Evolutionary conservation across 2,113 vertebrate species (phyloP).

Genomic region (Leiothrix lutea): DNA sequence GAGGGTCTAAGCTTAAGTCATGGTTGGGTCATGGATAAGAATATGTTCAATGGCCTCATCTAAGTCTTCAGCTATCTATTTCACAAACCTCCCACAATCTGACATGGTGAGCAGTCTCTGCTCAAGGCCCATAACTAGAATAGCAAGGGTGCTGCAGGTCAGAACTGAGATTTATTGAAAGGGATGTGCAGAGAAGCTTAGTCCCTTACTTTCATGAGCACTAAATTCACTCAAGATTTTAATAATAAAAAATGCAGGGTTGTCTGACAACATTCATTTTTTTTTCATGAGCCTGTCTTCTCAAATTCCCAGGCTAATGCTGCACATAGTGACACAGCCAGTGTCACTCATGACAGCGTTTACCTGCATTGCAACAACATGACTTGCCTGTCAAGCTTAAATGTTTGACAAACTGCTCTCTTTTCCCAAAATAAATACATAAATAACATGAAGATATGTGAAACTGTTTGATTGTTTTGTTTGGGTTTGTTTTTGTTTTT

Average conservation of each 20-base stretch:
- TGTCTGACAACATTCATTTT: conserved; percentile 72
- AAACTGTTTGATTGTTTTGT: neutral
- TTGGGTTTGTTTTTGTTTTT: neutral
- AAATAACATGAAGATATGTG: neutral
- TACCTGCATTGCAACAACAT: conserved; percentile 58
- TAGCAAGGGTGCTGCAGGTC: conserved; percentile 43
- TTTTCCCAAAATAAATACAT: conserved; percentile 15
- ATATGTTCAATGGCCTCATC: neutral
- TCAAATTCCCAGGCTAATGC: conserved; percentile 62
- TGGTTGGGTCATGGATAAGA: neutral
- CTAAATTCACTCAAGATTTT: conserved; percentile 69
- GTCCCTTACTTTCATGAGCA: conserved; percentile 58
- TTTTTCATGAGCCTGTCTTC: conserved; percentile 73
- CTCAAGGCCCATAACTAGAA: conserved; percentile 33
- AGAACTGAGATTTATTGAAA: conserved; percentile 59
- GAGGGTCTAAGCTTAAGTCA: neutral
- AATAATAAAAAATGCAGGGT: conserved; percentile 70
- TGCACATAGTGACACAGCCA: conserved; percentile 47
- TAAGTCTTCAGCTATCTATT: neutral
- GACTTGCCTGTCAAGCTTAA: conserved; percentile 55
- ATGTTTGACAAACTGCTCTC: conserved; percentile 53
- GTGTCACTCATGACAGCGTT: conserved; percentile 53
- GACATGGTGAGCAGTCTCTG: conserved; percentile 6
- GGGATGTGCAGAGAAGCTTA: conserved; percentile 46
- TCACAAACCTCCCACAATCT: neutral